phyloP scores from a whole-genome alignment of 2,888 invertebrate species.

The Drosophila maculinotata region DNA sequence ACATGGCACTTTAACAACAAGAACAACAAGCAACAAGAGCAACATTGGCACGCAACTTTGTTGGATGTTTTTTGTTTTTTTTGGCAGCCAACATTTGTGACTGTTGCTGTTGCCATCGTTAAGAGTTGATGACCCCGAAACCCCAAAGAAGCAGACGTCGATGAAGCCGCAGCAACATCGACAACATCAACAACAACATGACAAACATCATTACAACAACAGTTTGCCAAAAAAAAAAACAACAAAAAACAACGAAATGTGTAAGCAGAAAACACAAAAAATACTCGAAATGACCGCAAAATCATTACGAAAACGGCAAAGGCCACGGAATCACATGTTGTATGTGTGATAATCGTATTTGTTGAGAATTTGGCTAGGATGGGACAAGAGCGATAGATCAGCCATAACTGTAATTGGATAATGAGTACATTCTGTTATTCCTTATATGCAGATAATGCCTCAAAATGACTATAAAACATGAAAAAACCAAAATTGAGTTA shows the following conservation, averaged over 20 bases:
- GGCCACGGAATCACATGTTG: slow-evolving; percentile 38
- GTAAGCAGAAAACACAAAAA: slow-evolving; percentile 3
- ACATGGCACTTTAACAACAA: slow-evolving; percentile 16
- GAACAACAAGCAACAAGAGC: slow-evolving; percentile 8
- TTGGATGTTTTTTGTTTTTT: slow-evolving; percentile 20
- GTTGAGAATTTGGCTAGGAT: slow-evolving; percentile 12
- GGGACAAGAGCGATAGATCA: no score
- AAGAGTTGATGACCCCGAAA: slow-evolving; percentile 73
- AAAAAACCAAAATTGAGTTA: no score
- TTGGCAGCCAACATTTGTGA: slow-evolving; percentile 43
- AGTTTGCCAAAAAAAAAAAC: slow-evolving; percentile 25
- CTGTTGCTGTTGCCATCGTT: slow-evolving; percentile 22
- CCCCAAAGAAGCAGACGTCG: slow-evolving; percentile 56
- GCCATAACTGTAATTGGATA: slow-evolving; percentile 33
- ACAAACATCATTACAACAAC: slow-evolving; percentile 28
- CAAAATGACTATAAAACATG: background rate
- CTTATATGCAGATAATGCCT: background rate
- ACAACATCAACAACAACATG: slow-evolving; percentile 22
- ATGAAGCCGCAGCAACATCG: slow-evolving; percentile 49
- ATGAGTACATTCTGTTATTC: slow-evolving; percentile 6
- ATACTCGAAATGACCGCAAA: slow-evolving; percentile 31
- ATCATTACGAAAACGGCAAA: slow-evolving; percentile 47
- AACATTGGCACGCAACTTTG: slow-evolving; percentile 41
- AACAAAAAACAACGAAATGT: slow-evolving; percentile 5
- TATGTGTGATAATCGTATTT: background rate